A percentile compares a stretch with the other conserved stretches of the same genome.
Conservation (phyloP, 2,797 vertebrate species). For the Linurgus olivaceus region DNA sequence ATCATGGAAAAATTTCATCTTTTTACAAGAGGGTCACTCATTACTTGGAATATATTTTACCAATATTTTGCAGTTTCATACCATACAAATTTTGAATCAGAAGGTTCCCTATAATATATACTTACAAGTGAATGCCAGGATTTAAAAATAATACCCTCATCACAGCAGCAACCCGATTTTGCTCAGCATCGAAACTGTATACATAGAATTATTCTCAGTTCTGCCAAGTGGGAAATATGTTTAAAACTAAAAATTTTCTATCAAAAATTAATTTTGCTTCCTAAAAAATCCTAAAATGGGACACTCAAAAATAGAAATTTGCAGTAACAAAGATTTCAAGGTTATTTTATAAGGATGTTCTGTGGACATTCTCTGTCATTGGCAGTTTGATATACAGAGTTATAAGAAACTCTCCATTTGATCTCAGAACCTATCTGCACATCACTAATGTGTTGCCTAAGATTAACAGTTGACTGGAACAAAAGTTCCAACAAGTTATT, state of each 20-base stretch:
- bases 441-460: neutral
- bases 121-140: neutral
- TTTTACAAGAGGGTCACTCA: neutral
- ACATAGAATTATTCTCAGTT: neutral
- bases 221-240: neutral
- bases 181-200: neutral
- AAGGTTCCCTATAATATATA: neutral
- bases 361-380: neutral
- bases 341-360: neutral
- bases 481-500: neutral
- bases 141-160: neutral
- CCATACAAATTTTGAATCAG: neutral
- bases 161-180: neutral
- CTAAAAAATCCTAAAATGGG: neutral
- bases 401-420: neutral
- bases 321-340: neutral
- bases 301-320: neutral
- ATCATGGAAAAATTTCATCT: neutral
- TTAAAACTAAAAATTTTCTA: neutral
- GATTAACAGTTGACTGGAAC: neutral
- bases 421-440: neutral
- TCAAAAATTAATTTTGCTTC: neutral
- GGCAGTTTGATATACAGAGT: neutral
- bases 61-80: slow-evolving; percentile 31
- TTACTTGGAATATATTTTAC: slow-evolving; percentile 10